Evolutionary conservation across 2,888 invertebrate species (phyloP), one percentile per base, ranked within the genome.

Genomic region (Hemistola chrysoprasaria): DNA sequence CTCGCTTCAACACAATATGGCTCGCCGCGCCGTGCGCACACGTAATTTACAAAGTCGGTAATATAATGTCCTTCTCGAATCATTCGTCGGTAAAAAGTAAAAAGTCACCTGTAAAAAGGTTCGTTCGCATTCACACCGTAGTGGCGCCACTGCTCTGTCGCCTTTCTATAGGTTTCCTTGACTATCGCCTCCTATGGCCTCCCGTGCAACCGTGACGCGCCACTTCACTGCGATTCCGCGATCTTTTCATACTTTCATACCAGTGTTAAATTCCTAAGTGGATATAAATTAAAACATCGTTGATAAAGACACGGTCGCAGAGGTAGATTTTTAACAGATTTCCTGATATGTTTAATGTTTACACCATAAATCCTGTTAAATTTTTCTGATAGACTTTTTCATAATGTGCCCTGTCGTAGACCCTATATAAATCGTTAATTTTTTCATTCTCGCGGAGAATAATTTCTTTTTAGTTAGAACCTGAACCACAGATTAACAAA

Each of bases 271-370:
- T 45, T 44, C 49, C 40, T 47, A 31, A 56, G 49, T 47, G 47
- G 53, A 45, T 50, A 50, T 50, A 49, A 35, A 56, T 47, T 53
- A 53, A 51, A 55, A 50, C 38, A 44, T 26, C 26, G 21, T 26
- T 11, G 27, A 35, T 35, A 22, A 21, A 6, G 26, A 27, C 8
- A 2, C 2, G 6, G 27, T 27, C 34, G 26, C 10, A 6, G 5
- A 8, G 6, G 34, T 35, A 11, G 11, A 22, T 35, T 35, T 27
- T 5, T 8, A 16, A 16, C n/a, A n/a, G n/a, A n/a, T n/a, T n/a
- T n/a, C n/a, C n/a, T n/a, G n/a, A n/a, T n/a, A n/a, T n/a, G n/a
- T n/a, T n/a, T n/a, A n/a, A n/a, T n/a, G n/a, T n/a, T n/a, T n/a
- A n/a, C n/a, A n/a, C n/a, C n/a, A n/a, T n/a, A n/a, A n/a, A n/a